phyloP scores from a whole-genome alignment of 2,888 invertebrate species.

The Pteria penguin region DNA sequence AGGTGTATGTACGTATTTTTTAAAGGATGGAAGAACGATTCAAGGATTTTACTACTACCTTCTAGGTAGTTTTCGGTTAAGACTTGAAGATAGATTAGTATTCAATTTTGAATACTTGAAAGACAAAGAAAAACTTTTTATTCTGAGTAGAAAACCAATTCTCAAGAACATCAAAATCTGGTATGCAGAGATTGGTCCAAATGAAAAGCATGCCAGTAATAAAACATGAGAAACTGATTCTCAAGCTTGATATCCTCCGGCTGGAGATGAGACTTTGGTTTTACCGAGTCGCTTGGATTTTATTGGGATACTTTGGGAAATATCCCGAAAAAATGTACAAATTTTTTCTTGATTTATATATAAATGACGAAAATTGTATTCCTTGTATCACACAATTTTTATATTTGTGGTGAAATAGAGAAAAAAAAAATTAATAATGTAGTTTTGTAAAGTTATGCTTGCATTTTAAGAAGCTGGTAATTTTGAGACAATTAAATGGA shows the following conservation, averaged over 20 bases:
- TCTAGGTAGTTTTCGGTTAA: no score
- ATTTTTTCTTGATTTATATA: neutral
- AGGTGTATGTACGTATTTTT: no score
- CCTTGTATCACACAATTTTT: neutral
- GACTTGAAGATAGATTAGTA: no score
- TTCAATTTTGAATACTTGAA: no score
- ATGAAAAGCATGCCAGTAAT: neutral
- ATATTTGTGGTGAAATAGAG: slow-evolving; percentile 25
- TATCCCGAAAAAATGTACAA: neutral
- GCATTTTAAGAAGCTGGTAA: slow-evolving; percentile 37
- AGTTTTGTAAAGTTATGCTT: slow-evolving; percentile 40
- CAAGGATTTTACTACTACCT: no score
- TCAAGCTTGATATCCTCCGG: neutral
- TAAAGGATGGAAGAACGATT: no score
- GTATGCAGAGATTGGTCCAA: neutral
- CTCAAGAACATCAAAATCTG: neutral
- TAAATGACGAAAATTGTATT: neutral
- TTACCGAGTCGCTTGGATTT: neutral
- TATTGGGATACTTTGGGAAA: neutral
- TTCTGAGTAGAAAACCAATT: no score
- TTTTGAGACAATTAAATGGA: slow-evolving; percentile 20
- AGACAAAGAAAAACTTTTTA: no score
- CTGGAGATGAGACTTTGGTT: neutral
- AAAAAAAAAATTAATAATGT: slow-evolving; percentile 29
- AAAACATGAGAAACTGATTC: no score